Evolutionary conservation across 2,797 vertebrate species (phyloP), one percentile per base, ranked within the genome.

Genomic region (Anguilla obscura): DNA sequence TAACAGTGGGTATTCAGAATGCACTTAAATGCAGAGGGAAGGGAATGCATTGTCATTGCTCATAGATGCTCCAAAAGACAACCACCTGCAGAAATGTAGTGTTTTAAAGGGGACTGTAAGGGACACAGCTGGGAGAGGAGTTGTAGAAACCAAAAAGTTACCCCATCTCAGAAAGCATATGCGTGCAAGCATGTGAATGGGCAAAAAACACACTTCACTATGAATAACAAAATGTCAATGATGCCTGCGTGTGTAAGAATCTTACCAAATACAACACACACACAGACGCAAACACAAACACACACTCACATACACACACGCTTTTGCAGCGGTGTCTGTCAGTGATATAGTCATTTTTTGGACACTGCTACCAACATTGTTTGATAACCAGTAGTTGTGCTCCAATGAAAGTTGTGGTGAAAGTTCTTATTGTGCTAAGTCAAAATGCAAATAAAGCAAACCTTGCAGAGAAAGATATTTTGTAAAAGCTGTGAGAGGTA

Each of bases 371-470:
- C 56, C 56, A 27, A 85, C 16, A 33, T 9, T 58, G 50, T 48
- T 33, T 76, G 71, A 76, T 33, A 33, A 80, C 76, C 76, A 80
- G 76, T 80, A 7, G n/a, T 24, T 40, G 6, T 69, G 14, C 36
- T 27, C 14, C 1, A 21, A 12, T 36, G 33, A n/a, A 24, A 3
- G 6, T n/a, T 84, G 58, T 4, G 10, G 7, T 76, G 74, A 30
- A n/a, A 87, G 83, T 83, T 6, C 69, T 88, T 88, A 93, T 89
- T 89, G 87, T 89, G 90, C 92, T 92, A 93, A 90, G 16, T 58
- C 27, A 21, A 85, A 60, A 33, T 54, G 60, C 21, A 85, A 54
- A 85, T 7, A 85, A 30, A 27, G 2, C n/a, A 54, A 33, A 58
- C 16, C 60, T 60, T 2, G 84, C 84, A 60, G 33, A 30, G 84